Base-by-base conservation (phyloP, 1,140 invertebrate species). In the Zophobas morio region DNA sequence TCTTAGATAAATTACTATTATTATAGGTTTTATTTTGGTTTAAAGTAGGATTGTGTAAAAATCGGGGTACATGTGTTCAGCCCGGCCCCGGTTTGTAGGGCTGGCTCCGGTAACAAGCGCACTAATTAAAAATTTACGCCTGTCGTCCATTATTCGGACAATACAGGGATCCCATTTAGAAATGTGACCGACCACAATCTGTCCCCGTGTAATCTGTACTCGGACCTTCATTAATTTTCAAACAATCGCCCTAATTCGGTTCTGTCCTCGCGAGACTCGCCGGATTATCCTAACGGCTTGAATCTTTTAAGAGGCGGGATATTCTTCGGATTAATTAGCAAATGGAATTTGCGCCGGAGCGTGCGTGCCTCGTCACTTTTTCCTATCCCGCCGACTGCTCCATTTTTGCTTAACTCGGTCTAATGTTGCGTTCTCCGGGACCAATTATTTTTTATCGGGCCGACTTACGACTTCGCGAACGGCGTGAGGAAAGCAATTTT, bases 391-490 rank as follows among this genome's bases (percentile, higher is more conserved):
- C 49, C 49, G 56, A 60, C 56, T 36, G 32, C 8, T 39, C 33
- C 60, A 66, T 66, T 42, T 66, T 39, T 42, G n/a, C 36, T 33
- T 39, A 20, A 51, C 49, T 51, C 2, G 6, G 49, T 42, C 8
- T 66, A 66, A 66, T 33, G 60, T 66, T 66, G 33, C 60, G 20
- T 42, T 66, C 60, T 66, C 39, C 20, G 60, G 37, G 60, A 66
- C 60, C 60, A 66, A 66, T 66, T 66, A 66, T 66, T 66, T 66
- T 66, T 66, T 66, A 66, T 66, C 39, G 37, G n/a, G 1, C 3
- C 39, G 60, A 42, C 60, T 66, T 66, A 66, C 60, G 60, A 66
- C 37, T 66, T 36, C n/a, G 37, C n/a, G 35, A 66, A 42, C 37
- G 20, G 60, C 33, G 60, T 42, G 60, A 66, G 56, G 33, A 42